Evolutionary conservation across 2,888 invertebrate genomes (phyloP).

Genomic region (Polia nebulosa): DNA sequence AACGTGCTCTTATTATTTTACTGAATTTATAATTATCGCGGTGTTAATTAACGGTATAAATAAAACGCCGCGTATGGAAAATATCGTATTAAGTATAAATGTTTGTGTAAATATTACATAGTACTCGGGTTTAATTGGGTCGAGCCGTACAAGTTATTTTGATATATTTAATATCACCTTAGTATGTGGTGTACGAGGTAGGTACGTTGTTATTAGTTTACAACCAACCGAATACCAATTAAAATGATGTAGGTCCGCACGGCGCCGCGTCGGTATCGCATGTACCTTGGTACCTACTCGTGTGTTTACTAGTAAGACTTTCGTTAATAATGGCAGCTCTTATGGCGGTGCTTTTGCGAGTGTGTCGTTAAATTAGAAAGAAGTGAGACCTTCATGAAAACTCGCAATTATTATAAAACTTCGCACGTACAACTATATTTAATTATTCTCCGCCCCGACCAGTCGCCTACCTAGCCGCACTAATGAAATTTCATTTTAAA

Average conservation of each 20-base stretch:
- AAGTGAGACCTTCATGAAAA: conserved; percentile 9
- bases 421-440: background rate
- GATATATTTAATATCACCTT: conserved; percentile 30
- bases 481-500: conserved; percentile 15
- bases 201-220: background rate
- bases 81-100: conserved; percentile 44
- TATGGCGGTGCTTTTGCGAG: background rate
- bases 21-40: conserved; percentile 42
- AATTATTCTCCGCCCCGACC: background rate
- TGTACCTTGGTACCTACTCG: too few species aligned
- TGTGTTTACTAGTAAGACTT: background rate
- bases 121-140: conserved; percentile 48
- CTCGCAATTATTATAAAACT: conserved; percentile 6
- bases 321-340: background rate
- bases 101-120: conserved; percentile 23
- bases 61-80: conserved; percentile 32
- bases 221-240: background rate
- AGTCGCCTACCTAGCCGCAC: conserved; percentile 5
- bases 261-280: background rate
- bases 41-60: conserved; percentile 57
- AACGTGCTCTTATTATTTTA: conserved; percentile 45
- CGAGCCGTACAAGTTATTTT: conserved; percentile 27
- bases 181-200: background rate
- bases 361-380: conserved; percentile 6
- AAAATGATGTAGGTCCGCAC: background rate